Conservation (phyloP, 1,140 invertebrate genomes). For the Pogonognathellus flavescens region DNA sequence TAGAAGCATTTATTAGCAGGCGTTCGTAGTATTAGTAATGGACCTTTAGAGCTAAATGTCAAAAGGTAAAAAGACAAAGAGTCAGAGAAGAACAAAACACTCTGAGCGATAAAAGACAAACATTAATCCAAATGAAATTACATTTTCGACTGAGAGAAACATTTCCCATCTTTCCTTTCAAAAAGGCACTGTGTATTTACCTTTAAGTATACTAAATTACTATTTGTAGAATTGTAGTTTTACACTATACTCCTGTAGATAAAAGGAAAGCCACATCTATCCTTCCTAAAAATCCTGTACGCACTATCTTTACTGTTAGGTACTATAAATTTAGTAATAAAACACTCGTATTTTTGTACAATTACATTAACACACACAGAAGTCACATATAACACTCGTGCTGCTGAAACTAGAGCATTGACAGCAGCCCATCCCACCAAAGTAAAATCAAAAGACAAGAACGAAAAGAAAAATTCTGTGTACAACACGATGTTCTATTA, state of each 20-base stretch:
- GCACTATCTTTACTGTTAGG: too few relatives aligned
- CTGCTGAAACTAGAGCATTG: too few relatives aligned
- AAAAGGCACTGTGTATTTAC: neutral
- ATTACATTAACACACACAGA: too few relatives aligned
- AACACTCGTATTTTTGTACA: too few relatives aligned
- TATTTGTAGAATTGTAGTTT: too few relatives aligned
- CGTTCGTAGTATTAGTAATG: too few relatives aligned
- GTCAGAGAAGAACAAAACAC: neutral
- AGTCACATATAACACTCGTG: too few relatives aligned
- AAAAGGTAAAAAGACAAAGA: neutral
- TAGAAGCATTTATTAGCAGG: too few relatives aligned
- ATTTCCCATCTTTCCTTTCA: neutral
- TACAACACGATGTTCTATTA: too few relatives aligned
- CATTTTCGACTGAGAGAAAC: neutral
- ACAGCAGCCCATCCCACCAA: neutral
- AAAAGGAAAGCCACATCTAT: neutral
- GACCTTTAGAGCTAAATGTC: neutral
- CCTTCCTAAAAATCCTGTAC: neutral
- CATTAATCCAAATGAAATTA: constrained; percentile 11
- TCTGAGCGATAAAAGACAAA: neutral
- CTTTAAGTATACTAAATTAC: too few relatives aligned
- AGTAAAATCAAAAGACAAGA: neutral
- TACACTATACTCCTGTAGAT: too few relatives aligned
- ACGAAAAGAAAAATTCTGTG: neutral
- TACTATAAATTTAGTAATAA: too few relatives aligned